These are phyloP conservation scores for Tetranychus urticae DNA, from an alignment of 1,140 invertebrate species.

Conservation along the genomic window DNA sequence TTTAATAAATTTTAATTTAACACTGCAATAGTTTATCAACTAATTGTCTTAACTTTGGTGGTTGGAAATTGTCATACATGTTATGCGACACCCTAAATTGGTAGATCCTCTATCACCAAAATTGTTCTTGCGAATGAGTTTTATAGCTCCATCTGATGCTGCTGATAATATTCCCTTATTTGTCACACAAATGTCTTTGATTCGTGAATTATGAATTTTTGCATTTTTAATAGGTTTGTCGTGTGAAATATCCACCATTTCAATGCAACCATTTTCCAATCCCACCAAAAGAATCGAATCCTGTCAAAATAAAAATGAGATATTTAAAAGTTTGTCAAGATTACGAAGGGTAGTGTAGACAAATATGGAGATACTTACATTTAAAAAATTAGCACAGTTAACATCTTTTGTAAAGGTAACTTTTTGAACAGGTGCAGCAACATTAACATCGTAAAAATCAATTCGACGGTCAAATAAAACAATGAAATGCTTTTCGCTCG, in stretches of 20 bases:
- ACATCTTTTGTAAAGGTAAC: constrained; percentile 10
- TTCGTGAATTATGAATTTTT: background rate
- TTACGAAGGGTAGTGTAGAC: background rate
- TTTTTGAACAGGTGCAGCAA: constrained; percentile 3
- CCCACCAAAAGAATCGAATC: background rate
- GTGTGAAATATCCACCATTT: background rate
- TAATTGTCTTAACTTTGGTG: too few relatives aligned
- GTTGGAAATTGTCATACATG: background rate
- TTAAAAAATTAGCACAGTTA: constrained; percentile 7
- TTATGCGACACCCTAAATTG: background rate
- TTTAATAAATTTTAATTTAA: too few relatives aligned
- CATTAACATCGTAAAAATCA: constrained; percentile 9
- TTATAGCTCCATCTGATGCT: background rate
- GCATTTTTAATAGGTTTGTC: background rate
- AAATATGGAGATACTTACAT: background rate
- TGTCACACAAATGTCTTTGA: background rate
- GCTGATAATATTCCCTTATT: background rate
- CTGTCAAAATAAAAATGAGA: background rate
- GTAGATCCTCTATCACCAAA: background rate
- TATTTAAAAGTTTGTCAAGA: background rate
- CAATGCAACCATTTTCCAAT: background rate
- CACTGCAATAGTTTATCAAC: too few relatives aligned
- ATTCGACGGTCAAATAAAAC: constrained; percentile 5
- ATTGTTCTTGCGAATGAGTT: background rate
- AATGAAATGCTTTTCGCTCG: constrained; percentile 5